A percentile compares a stretch with the other conserved stretches of the same genome.
These are phyloP conservation scores for Austrolebias charrua DNA, from an alignment of 2,797 vertebrate genomes.

Conservation along the genomic window DNA sequence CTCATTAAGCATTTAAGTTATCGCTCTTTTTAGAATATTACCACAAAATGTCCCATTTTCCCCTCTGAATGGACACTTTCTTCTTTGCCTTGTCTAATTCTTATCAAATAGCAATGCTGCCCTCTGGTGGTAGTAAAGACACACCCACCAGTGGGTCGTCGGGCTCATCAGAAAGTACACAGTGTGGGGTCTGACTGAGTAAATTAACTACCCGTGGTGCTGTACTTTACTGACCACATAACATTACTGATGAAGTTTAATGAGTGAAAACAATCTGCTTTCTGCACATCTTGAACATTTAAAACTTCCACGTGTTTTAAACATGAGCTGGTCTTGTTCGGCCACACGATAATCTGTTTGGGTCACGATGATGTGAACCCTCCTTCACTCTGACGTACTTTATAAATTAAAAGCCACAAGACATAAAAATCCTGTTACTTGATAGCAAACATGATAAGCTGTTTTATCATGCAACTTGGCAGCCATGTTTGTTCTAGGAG, in stretches of 20 bases:
- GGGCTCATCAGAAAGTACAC: background rate
- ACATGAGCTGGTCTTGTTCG: background rate
- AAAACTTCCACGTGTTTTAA: background rate
- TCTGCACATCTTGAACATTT: background rate
- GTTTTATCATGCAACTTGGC: background rate
- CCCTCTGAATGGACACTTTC: background rate
- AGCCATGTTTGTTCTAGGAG: background rate
- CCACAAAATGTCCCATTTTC: background rate
- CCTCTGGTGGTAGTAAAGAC: constrained; percentile 55
- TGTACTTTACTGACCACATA: constrained; percentile 9
- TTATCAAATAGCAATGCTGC: constrained; percentile 58
- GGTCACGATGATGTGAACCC: background rate
- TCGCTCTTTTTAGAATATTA: background rate
- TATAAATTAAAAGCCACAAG: too few relatives aligned
- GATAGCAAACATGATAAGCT: background rate
- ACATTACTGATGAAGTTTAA: constrained; percentile 6
- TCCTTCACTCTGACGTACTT: background rate
- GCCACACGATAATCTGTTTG: background rate
- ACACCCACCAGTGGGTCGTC: background rate
- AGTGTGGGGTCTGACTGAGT: background rate
- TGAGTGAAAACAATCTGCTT: constrained; percentile 2
- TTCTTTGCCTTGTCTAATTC: background rate
- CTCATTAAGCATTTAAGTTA: background rate
- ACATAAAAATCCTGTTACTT: too few relatives aligned
- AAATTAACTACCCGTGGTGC: constrained; percentile 7